Conservation (phyloP, 2,113 vertebrate species). For the Eonycteris spelaea region DNA sequence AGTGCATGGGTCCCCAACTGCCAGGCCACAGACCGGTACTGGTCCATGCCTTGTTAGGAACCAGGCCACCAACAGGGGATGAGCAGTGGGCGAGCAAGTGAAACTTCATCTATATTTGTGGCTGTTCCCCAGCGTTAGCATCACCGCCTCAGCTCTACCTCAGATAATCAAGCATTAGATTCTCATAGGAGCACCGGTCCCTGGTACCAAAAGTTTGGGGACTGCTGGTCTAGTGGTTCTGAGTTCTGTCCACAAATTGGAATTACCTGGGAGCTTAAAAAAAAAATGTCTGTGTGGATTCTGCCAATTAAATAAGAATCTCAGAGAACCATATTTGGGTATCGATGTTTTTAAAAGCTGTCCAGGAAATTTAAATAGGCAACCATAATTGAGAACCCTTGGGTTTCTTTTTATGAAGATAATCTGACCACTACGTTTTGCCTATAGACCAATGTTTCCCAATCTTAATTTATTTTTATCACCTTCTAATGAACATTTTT, state of each 20-base stretch:
- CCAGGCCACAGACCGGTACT: too few species aligned
- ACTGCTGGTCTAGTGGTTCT: not conserved
- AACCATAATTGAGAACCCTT: not conserved
- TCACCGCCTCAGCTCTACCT: too few species aligned
- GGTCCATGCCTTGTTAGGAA: too few species aligned
- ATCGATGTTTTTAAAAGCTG: not conserved
- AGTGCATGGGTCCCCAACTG: too few species aligned
- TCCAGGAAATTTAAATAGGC: not conserved
- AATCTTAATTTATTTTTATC: not conserved
- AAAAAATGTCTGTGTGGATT: not conserved
- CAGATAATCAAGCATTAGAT: too few species aligned
- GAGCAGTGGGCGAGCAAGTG: too few species aligned
- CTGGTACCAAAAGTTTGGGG: too few species aligned
- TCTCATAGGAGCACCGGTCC: too few species aligned
- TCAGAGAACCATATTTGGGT: not conserved
- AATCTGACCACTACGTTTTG: not conserved
- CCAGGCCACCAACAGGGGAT: too few species aligned
- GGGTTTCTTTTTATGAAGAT: slow-evolving; percentile 3
- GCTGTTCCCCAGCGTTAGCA: too few species aligned
- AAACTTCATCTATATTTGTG: too few species aligned
- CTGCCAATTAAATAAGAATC: not conserved
- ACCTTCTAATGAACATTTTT: not conserved
- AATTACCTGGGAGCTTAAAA: not conserved
- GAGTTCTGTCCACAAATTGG: not conserved
- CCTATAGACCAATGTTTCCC: not conserved